Evolutionary conservation across 2,797 vertebrate genomes (phyloP), one percentile per base, ranked within the genome.

Genomic region (Myiotriccus ornatus): DNA sequence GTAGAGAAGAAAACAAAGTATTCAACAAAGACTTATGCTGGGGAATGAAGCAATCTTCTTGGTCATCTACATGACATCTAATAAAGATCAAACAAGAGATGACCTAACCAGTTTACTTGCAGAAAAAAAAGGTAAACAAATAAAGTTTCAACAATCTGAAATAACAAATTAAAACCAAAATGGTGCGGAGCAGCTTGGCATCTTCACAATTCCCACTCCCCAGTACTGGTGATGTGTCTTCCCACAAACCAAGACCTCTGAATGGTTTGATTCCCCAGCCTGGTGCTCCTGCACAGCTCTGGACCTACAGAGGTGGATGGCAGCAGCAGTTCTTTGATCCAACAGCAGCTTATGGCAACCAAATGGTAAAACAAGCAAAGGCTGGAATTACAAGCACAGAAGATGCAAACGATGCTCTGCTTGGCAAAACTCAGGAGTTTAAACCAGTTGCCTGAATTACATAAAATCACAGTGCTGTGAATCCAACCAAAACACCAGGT

Each of bases 1-100:
- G 77, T 94, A 93, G 41, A 84, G 53, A 93, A 84, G 59, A 91
- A 95, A 79, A 73, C 39, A 91, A 93, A 92, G 90, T 84, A 90
- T 93, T 84, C 60, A 70, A 21, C 64, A 56, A 74, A 91, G 74
- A 67, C 34, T 69, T 89, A 37, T 46, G 21, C 52, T 60, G 30
- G 68, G 22, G 41, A 90, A 91, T 18, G 34, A 84, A 87, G 74
- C 64, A 60, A 87, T 47, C 64, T 43, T 68, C 79, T 77, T 77
- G 83, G 75, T 89, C 80, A 79, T 21, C 55, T 84, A 70, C 44
- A 65, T 27, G 53, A 63, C 13, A 59, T 44, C 56, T 86, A 64
- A 95, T 79, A 60, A 90, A 76, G 82, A 79, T 46, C 47, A 90
- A 79, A 84, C 44, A 94, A 82, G 56, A 57, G 49, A 74, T 62